Conservation (phyloP, 2,113 vertebrate genomes). For the Cynocephalus volans region DNA sequence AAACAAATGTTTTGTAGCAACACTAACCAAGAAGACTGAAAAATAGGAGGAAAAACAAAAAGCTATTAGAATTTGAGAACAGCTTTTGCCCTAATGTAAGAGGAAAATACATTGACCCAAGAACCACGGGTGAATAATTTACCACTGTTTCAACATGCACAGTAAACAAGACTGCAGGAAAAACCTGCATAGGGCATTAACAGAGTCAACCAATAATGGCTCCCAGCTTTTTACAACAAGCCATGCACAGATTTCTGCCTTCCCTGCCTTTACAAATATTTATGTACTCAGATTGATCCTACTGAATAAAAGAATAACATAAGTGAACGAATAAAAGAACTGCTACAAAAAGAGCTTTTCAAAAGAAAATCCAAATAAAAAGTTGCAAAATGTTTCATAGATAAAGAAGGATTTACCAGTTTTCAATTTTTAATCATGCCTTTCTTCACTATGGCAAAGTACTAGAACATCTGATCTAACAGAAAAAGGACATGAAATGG, state of each 20-base stretch:
- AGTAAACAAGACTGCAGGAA: not conserved
- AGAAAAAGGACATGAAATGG: not conserved
- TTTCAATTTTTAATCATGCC: constrained; percentile 4
- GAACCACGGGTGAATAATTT: not conserved
- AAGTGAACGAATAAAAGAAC: not conserved
- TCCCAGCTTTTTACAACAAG: not conserved
- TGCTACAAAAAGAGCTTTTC: constrained; percentile 4
- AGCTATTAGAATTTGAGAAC: not conserved
- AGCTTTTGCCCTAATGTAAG: not conserved
- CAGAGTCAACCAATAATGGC: not conserved
- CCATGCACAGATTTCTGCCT: not conserved
- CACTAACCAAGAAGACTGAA: not conserved
- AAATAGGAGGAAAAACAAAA: not conserved
- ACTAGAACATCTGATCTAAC: not conserved
- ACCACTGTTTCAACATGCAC: not conserved
- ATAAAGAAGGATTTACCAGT: constrained; percentile 5
- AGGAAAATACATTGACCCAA: not conserved
- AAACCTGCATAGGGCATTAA: not conserved
- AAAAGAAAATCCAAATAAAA: constrained; percentile 51
- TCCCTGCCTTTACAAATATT: constrained; percentile 18
- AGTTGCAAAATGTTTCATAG: not conserved
- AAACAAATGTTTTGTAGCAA: not conserved
- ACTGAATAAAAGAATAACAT: constrained; percentile 12
- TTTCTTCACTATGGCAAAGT: not conserved
- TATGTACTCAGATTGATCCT: not conserved